A percentile compares a stretch with the other conserved stretches of the same genome.
Evolutionary conservation across 2,888 invertebrate genomes (phyloP).

Genomic region (Luffia ferchaultella): DNA sequence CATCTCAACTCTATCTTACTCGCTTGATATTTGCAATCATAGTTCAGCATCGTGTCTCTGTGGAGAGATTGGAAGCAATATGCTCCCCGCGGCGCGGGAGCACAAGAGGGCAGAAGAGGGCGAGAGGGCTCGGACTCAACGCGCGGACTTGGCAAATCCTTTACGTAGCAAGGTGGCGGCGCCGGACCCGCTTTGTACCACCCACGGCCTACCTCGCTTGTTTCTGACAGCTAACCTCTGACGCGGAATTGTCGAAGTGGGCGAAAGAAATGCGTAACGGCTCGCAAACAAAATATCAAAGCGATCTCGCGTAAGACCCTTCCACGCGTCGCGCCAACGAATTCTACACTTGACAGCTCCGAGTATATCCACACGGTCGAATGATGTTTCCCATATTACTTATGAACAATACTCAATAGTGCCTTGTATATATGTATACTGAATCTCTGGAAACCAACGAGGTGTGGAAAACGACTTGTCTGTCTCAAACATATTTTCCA

Average conservation of each 20-base stretch:
- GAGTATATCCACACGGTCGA: neutral
- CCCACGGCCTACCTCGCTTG: conserved; percentile 5
- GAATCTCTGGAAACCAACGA: too few relatives aligned
- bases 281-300: neutral
- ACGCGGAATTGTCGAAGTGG: neutral
- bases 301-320: neutral
- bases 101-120: neutral
- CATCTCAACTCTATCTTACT: neutral
- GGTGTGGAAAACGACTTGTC: too few relatives aligned
- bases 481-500: too few relatives aligned
- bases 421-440: too few relatives aligned
- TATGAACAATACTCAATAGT: neutral
- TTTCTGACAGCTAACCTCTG: conserved; percentile 6
- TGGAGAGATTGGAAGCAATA: conserved; percentile 31
- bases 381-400: neutral
- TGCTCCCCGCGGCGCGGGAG: conserved; percentile 36
- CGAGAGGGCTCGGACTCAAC: neutral
- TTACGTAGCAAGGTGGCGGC: neutral
- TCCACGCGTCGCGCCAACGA: neutral
- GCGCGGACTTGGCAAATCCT: neutral
- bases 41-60: neutral
- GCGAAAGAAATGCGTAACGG: neutral
- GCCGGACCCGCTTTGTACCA: neutral
- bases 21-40: neutral
- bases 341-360: neutral